phyloP scores from a whole-genome alignment of 1,140 invertebrate genomes.

The Araneus ventricosus region DNA sequence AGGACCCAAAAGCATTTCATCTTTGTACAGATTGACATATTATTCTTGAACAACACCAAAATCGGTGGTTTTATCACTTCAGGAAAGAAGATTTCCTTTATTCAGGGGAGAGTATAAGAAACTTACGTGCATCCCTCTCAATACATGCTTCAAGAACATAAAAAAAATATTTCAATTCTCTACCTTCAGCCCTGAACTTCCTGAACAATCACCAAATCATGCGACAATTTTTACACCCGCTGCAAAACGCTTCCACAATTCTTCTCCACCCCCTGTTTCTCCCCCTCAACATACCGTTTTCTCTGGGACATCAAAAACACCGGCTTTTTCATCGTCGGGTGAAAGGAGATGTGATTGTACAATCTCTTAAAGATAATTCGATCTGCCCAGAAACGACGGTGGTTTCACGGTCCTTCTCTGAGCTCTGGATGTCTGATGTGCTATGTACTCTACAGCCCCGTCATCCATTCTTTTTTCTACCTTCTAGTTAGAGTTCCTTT shows the following conservation, averaged over 20 bases:
- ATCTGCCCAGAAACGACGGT: conserved; percentile 57
- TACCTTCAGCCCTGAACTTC: background rate
- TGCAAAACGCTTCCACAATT: conserved; percentile 7
- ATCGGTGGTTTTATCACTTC: too few relatives aligned
- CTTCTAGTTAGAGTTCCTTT: conserved; percentile 49
- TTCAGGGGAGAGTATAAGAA: too few relatives aligned
- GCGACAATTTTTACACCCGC: conserved; percentile 5
- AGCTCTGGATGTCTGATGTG: background rate
- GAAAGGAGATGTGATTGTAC: conserved; percentile 72
- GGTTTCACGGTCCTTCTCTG: conserved; percentile 45
- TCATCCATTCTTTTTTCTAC: conserved; percentile 14
- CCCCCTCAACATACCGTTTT: conserved; percentile 51
- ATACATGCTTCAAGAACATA: too few relatives aligned
- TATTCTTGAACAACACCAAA: too few relatives aligned
- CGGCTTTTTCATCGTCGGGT: conserved; percentile 55
- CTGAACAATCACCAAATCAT: background rate
- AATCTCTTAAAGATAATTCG: conserved; percentile 74
- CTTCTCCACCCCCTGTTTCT: background rate
- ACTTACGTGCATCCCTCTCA: too few relatives aligned
- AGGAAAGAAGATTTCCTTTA: too few relatives aligned
- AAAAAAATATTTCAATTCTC: too few relatives aligned
- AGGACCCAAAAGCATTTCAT: too few relatives aligned
- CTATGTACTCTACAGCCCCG: background rate
- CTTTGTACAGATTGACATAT: too few relatives aligned
- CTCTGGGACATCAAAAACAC: conserved; percentile 65